Evolutionary conservation across 2,113 vertebrate species (phyloP).

Genomic region (Oplegnathus fasciatus): DNA sequence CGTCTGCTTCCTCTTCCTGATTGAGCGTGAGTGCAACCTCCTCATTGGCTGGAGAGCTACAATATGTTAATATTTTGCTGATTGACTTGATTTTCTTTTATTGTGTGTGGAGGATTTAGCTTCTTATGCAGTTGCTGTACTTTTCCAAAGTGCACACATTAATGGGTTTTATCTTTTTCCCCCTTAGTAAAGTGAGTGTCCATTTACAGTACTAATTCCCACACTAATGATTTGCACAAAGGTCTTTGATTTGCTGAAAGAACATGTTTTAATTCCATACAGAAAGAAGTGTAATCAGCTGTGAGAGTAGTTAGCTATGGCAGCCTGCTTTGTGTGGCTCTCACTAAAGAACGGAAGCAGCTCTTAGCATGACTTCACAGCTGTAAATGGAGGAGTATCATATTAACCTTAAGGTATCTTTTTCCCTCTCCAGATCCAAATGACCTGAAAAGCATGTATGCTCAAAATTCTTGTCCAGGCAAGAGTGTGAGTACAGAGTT

Average conservation of each 20-base stretch:
- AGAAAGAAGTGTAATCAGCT: background rate
- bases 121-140: background rate
- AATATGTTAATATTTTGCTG: background rate
- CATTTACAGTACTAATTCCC: background rate
- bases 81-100: background rate
- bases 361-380: background rate
- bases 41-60: background rate
- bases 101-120: background rate
- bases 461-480: constrained; percentile 57
- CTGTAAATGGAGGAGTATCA: background rate
- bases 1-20: constrained; percentile 94
- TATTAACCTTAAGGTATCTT: background rate
- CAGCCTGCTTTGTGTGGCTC: background rate
- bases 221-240: background rate
- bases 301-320: background rate
- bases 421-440: constrained; percentile 88
- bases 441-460: constrained; percentile 87
- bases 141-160: background rate
- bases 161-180: background rate
- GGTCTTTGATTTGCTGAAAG: background rate
- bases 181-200: background rate
- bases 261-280: background rate
- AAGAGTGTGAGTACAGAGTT: constrained; percentile 60
- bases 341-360: background rate
- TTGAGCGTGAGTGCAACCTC: constrained; percentile 90